These are phyloP conservation scores for Drosophila sucinea DNA, from an alignment of 1,140 invertebrate genomes.

Conservation along the genomic window DNA sequence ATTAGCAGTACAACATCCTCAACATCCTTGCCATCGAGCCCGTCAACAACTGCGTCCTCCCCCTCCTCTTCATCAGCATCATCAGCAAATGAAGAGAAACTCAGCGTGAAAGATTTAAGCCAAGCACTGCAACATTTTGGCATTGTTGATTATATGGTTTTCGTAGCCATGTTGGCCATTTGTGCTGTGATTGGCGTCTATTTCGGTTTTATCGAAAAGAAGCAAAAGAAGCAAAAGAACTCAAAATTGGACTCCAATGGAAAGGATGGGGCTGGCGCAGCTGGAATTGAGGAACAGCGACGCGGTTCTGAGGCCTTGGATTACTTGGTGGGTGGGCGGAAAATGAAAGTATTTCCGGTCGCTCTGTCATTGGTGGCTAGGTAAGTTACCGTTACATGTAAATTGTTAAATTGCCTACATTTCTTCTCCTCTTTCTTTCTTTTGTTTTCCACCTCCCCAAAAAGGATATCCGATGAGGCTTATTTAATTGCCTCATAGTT, in stretches of 20 bases:
- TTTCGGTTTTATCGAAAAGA: conserved; percentile 88
- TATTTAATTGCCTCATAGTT: conserved; percentile 36
- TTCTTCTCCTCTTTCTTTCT: neutral
- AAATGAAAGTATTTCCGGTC: conserved; percentile 92
- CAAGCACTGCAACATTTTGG: conserved; percentile 86
- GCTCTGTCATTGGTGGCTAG: conserved; percentile 92
- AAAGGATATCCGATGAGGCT: conserved; percentile 13
- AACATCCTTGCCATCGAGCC: conserved; percentile 42
- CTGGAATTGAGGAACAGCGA: conserved; percentile 83
- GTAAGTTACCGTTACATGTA: conserved; percentile 83
- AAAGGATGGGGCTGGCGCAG: conserved; percentile 54
- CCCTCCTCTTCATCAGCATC: conserved; percentile 16
- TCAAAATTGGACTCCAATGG: conserved; percentile 41
- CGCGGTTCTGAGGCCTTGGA: conserved; percentile 84
- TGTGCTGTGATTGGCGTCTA: conserved; percentile 89
- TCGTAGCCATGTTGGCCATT: conserved; percentile 87
- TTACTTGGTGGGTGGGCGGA: conserved; percentile 92
- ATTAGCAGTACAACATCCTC: conserved; percentile 67
- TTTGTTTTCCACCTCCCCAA: neutral
- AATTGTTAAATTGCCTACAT: conserved; percentile 37
- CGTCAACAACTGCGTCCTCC: neutral
- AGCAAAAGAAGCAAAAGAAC: conserved; percentile 63
- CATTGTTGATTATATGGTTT: conserved; percentile 88
- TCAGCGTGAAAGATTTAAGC: conserved; percentile 84
- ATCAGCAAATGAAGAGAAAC: conserved; percentile 42